Conservation (phyloP, 2,888 invertebrate genomes). For the Tethea ocularis region DNA sequence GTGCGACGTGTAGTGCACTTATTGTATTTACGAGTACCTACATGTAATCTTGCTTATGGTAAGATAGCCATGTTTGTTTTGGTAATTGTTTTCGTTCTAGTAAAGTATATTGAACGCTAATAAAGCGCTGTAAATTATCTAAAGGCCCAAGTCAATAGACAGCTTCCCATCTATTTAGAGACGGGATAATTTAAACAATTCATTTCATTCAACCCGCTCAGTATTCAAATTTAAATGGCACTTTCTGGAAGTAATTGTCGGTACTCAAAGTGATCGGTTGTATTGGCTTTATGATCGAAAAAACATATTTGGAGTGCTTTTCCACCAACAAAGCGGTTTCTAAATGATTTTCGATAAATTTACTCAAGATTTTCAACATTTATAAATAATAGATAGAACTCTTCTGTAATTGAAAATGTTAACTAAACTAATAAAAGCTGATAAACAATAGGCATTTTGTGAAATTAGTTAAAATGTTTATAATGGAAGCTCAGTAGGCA, state of each 20-base stretch:
- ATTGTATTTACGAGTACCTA: slow-evolving; percentile 39
- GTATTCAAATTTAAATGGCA: not conserved
- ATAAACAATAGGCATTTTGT: not conserved
- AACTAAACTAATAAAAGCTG: too few species aligned
- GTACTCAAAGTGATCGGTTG: not conserved
- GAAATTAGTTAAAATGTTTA: not conserved
- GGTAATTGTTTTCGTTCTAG: not conserved
- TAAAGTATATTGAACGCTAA: not conserved
- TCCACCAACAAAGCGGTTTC: not conserved
- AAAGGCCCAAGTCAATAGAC: not conserved
- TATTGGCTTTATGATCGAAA: too few species aligned
- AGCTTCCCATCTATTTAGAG: not conserved
- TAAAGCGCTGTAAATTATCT: not conserved
- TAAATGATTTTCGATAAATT: not conserved
- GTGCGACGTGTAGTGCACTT: slow-evolving; percentile 21
- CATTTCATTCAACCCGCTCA: not conserved
- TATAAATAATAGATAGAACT: not conserved
- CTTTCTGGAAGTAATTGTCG: not conserved
- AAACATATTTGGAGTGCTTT: too few species aligned
- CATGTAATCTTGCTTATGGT: slow-evolving; percentile 28
- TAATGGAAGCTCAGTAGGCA: not conserved
- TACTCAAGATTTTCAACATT: not conserved
- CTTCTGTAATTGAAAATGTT: not conserved
- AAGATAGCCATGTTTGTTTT: too few species aligned
- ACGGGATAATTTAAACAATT: not conserved